A percentile compares a stretch with the other conserved stretches of the same genome.
Evolutionary conservation across 2,888 invertebrate genomes (phyloP).

Genomic region (Orthosia gothica): DNA sequence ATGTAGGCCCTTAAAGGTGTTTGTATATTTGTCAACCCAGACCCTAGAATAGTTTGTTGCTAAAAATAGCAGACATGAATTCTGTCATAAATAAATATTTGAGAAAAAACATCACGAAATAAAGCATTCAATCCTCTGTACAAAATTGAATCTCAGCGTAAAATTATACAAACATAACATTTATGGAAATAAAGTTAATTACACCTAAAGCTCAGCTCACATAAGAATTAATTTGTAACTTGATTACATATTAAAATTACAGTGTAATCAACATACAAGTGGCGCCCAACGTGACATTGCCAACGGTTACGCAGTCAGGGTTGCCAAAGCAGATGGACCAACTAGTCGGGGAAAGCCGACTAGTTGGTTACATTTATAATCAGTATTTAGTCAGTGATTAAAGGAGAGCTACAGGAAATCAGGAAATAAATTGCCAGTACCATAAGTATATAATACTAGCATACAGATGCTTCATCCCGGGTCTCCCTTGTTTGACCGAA

Average conservation of each 20-base stretch:
- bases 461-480: too few species aligned
- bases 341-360: background rate
- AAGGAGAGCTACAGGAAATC: background rate
- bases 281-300: constrained; percentile 71
- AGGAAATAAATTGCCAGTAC: background rate
- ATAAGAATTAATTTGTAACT: constrained; percentile 64
- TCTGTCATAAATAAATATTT: background rate
- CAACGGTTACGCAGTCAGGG: constrained; percentile 68
- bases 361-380: background rate
- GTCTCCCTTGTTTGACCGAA: too few species aligned
- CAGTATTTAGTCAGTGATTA: background rate
- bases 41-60: background rate
- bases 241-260: constrained; percentile 68
- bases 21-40: background rate
- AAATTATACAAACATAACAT: constrained; percentile 53
- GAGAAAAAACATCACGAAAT: constrained; percentile 5
- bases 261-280: constrained; percentile 68
- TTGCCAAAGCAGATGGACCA: background rate
- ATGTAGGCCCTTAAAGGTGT: background rate
- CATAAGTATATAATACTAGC: too few species aligned
- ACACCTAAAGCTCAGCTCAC: constrained; percentile 52
- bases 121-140: constrained; percentile 18
- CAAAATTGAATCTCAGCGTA: constrained; percentile 32
- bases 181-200: constrained; percentile 63
- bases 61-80: background rate